phyloP scores from a whole-genome alignment of 1,140 invertebrate genomes.

The Pomacea maculata region DNA sequence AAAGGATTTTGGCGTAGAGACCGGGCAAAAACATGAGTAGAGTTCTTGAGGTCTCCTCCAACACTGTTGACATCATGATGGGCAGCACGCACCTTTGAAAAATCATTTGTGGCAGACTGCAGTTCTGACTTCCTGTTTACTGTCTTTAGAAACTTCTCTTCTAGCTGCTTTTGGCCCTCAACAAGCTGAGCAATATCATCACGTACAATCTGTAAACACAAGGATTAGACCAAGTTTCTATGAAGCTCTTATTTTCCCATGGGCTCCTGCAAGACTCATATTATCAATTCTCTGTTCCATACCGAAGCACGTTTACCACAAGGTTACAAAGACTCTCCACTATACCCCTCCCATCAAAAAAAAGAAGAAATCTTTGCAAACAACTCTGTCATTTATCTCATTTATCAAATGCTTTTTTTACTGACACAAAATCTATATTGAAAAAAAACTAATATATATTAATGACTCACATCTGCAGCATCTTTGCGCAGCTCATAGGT shows the following conservation, averaged over 20 bases:
- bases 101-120: conserved; percentile 47
- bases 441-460: no score
- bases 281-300: no score
- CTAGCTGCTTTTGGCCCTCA: conserved; percentile 52
- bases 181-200: conserved; percentile 55
- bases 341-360: no score
- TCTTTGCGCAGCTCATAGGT: conserved; percentile 54
- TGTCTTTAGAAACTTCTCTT: conserved; percentile 53
- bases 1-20: conserved; percentile 62
- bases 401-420: no score
- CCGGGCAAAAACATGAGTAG: conserved; percentile 58
- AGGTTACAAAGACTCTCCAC: no score
- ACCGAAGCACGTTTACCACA: no score
- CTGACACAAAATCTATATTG: no score
- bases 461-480: conserved; percentile 50
- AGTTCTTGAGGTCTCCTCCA: conserved; percentile 58
- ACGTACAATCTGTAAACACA: conserved; percentile 52
- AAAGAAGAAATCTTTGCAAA: no score
- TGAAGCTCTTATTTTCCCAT: no score
- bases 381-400: no score
- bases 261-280: no score
- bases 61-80: conserved; percentile 49
- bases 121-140: conserved; percentile 50
- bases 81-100: conserved; percentile 41
- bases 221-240: background rate